Evolutionary conservation across 2,797 vertebrate species (phyloP), one percentile per base, ranked within the genome.

Genomic region (Eulemur mongoz): DNA sequence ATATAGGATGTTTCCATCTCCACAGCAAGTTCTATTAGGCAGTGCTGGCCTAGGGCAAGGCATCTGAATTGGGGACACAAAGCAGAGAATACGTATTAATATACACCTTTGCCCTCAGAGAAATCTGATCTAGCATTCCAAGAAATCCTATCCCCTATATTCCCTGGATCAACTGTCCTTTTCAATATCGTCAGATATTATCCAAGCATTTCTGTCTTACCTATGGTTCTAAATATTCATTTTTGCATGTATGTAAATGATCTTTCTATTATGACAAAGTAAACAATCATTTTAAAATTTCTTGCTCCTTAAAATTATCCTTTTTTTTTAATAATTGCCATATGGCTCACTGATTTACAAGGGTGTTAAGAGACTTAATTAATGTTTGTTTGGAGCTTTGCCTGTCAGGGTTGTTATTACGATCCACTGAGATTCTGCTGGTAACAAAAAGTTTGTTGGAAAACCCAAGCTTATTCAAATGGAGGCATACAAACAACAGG

Each of bases 301-400:
- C 72, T 95, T 94, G 72, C 89, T 92, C 50, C 52, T 94, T 93
- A 95, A 92, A 97, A 97, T 94, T 93, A 94, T 89, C 93, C 67
- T 43, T 86, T 83, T 91, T 91, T 83, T 85, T 50, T 43, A 57
- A 95, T 95, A 97, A 97, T 93, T 97, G 89, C 91, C 97, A 95
- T 96, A 98, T 95, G 97, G 89, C 69, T 84, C 72, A 75, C 91
- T 95, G 92, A 97, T 96, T 97, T 97, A 93, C 75, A 96, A 95
- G 65, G 59, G 93, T 93, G 92, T 91, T 94, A 89, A 95, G 91
- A 98, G 95, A 95, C 61, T 95, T 96, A 97, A 96, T 98, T 97
- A 98, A 95, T 96, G 88, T 92, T 97, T 96, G 86, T 88, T 96
- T 98, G 94, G 92, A 97, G 94, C 70, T 94, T 82, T 97, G 93